Evolutionary conservation across 64 coral and sea anemone species (phyloP), one percentile per base, ranked within the genome.

Genomic region (Actinia equina): DNA sequence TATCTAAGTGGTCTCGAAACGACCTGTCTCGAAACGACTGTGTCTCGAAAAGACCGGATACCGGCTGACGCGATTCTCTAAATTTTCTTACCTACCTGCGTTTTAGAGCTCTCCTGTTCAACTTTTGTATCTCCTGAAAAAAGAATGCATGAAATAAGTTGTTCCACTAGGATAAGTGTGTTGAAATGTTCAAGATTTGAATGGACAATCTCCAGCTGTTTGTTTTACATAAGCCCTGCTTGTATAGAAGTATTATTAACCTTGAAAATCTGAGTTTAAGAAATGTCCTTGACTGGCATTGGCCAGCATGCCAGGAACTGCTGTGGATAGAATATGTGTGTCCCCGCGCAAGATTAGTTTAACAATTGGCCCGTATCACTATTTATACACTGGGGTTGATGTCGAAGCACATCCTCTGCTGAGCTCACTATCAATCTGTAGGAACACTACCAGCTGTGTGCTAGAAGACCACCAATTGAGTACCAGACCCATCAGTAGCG

Each of bases 301-400:
- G 56, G 56, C 85, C 61, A 60, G 90, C 61, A 71, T 86, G 90
- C 62, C 85, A 92, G 15, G 19, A 97, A 88, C 27, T 88, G 74
- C 63, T 93, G 94, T 51, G 94, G 91, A 42, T 91, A 23, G n/a
- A n/a, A n/a, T 52, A 89, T 82, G 25, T 63, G 22, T 93, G 94
- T 80, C 85, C 43, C 80, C 82, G 8, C 20, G 88, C 65, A 84
- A 74, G 17, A 17, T 11, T 74, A 46, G 77, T 60, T 19, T 19
- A 60, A 55, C 30, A 83, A 20, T 17, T 57, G 80, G n/a, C 63
- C 53, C 20, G 17, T 63, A 17, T 59, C 76, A 51, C 89, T 84
- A 86, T 54, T 61, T 2, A 86, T 4, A 78, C 89, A 60, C 83
- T 84, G 1, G 69, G 1, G 69, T 25, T 74, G 80, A 52, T 2